Conservation (phyloP, 2,797 vertebrate species). For the Luscinia megarhynchos region DNA sequence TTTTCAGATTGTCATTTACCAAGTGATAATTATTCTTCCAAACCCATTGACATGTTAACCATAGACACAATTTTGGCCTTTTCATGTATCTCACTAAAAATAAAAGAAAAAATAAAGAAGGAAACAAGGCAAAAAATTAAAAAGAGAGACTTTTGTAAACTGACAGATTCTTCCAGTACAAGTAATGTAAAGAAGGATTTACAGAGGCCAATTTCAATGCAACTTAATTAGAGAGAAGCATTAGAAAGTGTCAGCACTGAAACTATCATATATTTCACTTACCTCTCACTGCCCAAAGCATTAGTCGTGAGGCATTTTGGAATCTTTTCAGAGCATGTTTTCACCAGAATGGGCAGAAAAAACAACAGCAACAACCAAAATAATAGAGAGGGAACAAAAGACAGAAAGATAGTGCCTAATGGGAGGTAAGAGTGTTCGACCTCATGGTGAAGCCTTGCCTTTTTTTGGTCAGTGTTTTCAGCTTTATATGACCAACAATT, state of each 20-base stretch:
- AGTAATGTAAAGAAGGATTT: slow-evolving; percentile 1
- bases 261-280: not conserved
- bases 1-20: not conserved
- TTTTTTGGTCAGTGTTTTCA: not conserved
- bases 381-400: not conserved
- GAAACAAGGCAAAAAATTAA: not conserved
- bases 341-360: not conserved
- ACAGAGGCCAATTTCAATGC: not conserved
- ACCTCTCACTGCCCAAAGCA: not conserved
- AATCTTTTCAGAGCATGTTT: slow-evolving; percentile 8
- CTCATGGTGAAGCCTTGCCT: not conserved
- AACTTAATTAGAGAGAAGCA: slow-evolving; percentile 7
- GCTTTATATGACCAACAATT: not conserved
- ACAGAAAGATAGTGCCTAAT: not conserved
- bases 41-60: not conserved
- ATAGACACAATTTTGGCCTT: not conserved
- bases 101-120: not conserved
- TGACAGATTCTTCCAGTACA: not conserved
- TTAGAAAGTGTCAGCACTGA: not conserved
- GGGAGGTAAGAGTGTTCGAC: not conserved
- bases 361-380: not conserved
- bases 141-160: not conserved
- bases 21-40: not conserved
- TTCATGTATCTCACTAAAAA: not conserved
- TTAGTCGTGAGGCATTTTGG: slow-evolving; percentile 1